phyloP scores from a whole-genome alignment of 2,797 vertebrate species.

The Tinamus major region DNA sequence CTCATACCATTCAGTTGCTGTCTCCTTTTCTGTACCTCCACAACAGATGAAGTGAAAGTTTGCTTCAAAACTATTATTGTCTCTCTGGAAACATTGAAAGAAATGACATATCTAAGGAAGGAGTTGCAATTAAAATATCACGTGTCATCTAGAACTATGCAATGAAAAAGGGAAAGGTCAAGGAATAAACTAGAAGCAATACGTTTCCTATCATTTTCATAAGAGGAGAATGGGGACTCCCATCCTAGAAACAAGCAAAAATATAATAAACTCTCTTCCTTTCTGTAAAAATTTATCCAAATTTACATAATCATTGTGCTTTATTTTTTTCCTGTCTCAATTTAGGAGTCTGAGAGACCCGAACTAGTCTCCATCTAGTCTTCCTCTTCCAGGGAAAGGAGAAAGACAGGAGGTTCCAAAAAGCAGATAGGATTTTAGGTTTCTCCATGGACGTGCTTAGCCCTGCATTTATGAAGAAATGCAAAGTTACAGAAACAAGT shows the following conservation, averaged over 20 bases:
- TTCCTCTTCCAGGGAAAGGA: neutral
- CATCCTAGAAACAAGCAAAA: neutral
- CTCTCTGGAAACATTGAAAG: neutral
- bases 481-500: neutral
- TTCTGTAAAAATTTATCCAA: neutral
- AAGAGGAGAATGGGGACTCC: neutral
- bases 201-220: neutral
- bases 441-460: neutral
- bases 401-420: neutral
- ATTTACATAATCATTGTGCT: neutral
- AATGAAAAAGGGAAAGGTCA: neutral
- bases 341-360: neutral
- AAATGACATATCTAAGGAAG: neutral
- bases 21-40: neutral
- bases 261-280: neutral
- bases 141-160: neutral
- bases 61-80: neutral
- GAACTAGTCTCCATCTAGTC: neutral
- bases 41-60: neutral
- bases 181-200: neutral
- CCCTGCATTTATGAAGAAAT: neutral
- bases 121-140: neutral
- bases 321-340: neutral
- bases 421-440: neutral
- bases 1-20: neutral